Conservation (phyloP, 2,888 invertebrate genomes). For the Melikaiella ostensackeni region DNA sequence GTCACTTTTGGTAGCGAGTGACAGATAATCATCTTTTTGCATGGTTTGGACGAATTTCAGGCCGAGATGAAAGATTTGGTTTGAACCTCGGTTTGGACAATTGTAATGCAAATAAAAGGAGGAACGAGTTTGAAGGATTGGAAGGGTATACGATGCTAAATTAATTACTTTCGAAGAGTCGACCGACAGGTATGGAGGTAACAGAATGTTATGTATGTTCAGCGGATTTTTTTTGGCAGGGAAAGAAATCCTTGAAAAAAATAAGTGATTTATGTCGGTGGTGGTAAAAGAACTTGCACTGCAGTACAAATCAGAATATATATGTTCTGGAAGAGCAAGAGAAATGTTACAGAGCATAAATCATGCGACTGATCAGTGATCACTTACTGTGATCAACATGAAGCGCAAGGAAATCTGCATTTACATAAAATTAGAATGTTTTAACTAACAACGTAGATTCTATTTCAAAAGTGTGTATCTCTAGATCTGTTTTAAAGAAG, state of each 20-base stretch:
- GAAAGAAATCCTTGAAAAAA: slow-evolving; percentile 39
- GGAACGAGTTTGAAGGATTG: slow-evolving; percentile 39
- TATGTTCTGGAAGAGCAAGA: slow-evolving; percentile 33
- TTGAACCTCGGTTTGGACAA: slow-evolving; percentile 31
- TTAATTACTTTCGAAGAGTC: slow-evolving; percentile 39
- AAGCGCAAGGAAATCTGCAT: slow-evolving; percentile 29
- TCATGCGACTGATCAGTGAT: slow-evolving; percentile 40
- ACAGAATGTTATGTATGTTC: slow-evolving; percentile 40
- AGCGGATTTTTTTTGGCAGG: slow-evolving; percentile 38
- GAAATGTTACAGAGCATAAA: slow-evolving; percentile 39
- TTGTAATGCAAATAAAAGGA: slow-evolving; percentile 39
- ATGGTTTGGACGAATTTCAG: slow-evolving; percentile 28
- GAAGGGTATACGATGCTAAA: slow-evolving; percentile 36
- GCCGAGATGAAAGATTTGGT: slow-evolving; percentile 22
- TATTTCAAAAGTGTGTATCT: neutral
- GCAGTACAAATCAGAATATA: slow-evolving; percentile 36
- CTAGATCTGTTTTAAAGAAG: neutral
- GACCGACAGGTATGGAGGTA: slow-evolving; percentile 37
- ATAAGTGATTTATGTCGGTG: slow-evolving; percentile 38
- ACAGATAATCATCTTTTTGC: slow-evolving; percentile 16
- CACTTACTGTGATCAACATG: slow-evolving; percentile 38
- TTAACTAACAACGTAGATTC: neutral
- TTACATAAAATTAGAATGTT: slow-evolving; percentile 38
- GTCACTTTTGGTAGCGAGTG: slow-evolving; percentile 9
- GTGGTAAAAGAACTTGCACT: slow-evolving; percentile 36